These are phyloP conservation scores for Zelostemma sp. DNA, from an alignment of 1,140 invertebrate species.

Conservation along the genomic window DNA sequence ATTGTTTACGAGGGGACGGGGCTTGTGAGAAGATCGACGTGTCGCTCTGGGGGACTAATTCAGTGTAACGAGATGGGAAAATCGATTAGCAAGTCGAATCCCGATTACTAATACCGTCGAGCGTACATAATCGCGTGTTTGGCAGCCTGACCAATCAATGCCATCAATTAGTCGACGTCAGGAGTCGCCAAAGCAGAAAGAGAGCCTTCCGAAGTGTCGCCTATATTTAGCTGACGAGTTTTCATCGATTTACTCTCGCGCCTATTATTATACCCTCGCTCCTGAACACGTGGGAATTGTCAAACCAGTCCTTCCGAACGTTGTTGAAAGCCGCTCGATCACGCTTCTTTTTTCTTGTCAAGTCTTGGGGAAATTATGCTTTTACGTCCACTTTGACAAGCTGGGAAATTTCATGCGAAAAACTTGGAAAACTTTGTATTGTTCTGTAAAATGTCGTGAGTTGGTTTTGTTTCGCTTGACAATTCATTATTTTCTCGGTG, in stretches of 20 bases:
- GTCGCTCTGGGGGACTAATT: slow-evolving; percentile 22
- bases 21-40: slow-evolving; percentile 25
- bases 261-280: slow-evolving; percentile 15
- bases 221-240: slow-evolving; percentile 49
- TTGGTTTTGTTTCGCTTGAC: too few relatives aligned
- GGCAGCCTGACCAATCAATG: slow-evolving; percentile 49
- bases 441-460: too few relatives aligned
- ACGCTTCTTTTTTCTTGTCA: slow-evolving; percentile 5
- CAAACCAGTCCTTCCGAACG: slow-evolving; percentile 2
- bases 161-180: slow-evolving; percentile 56
- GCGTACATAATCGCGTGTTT: slow-evolving; percentile 62
- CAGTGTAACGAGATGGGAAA: slow-evolving; percentile 41
- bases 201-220: slow-evolving; percentile 38
- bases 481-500: too few relatives aligned
- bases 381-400: too few relatives aligned
- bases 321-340: background rate
- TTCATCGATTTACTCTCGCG: slow-evolving; percentile 39
- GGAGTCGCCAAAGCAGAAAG: slow-evolving; percentile 42
- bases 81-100: slow-evolving; percentile 51
- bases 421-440: too few relatives aligned
- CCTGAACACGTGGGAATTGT: slow-evolving; percentile 25
- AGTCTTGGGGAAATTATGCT: too few relatives aligned
- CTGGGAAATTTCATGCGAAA: too few relatives aligned
- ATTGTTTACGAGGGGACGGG: slow-evolving; percentile 13
- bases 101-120: slow-evolving; percentile 50